A percentile compares a stretch with the other conserved stretches of the same genome.
phyloP scores from a whole-genome alignment of 1,140 invertebrate species.

The Dufourea novaeangliae region DNA sequence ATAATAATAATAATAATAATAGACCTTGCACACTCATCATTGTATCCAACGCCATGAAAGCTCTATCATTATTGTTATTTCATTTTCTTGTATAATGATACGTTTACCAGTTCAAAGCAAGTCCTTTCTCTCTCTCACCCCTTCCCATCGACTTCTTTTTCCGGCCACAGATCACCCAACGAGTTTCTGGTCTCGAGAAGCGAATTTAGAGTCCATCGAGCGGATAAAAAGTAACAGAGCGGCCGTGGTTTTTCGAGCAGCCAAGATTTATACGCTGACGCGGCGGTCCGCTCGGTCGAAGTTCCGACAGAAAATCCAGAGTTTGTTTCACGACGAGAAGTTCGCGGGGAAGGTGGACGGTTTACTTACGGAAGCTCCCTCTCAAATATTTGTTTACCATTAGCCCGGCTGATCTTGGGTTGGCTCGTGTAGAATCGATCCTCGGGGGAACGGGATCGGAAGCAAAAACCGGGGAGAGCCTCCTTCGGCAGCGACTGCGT shows the following conservation, averaged over 20 bases:
- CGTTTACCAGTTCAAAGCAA: too few relatives aligned
- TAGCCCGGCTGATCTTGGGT: slow-evolving; percentile 13
- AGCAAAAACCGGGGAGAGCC: background rate
- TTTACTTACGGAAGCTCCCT: slow-evolving; percentile 35
- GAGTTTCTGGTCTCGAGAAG: too few relatives aligned
- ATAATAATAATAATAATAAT: too few relatives aligned
- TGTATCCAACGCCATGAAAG: too few relatives aligned
- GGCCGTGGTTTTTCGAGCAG: background rate
- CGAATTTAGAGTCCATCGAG: too few relatives aligned
- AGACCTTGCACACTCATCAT: too few relatives aligned
- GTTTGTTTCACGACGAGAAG: slow-evolving; percentile 17
- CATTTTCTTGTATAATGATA: too few relatives aligned
- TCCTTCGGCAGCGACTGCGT: background rate
- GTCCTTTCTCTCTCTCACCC: too few relatives aligned
- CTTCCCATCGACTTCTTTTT: too few relatives aligned
- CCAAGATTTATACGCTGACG: slow-evolving; percentile 1
- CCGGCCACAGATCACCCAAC: too few relatives aligned
- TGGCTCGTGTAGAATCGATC: slow-evolving; percentile 7
- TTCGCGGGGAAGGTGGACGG: background rate
- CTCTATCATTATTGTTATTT: too few relatives aligned
- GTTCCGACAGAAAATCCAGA: background rate
- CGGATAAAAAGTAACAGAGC: background rate
- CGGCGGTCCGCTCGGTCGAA: background rate
- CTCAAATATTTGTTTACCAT: slow-evolving; percentile 46
- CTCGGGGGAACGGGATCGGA: background rate